phyloP scores from a whole-genome alignment of 2,113 vertebrate species.

The Dipodomys merriami region DNA sequence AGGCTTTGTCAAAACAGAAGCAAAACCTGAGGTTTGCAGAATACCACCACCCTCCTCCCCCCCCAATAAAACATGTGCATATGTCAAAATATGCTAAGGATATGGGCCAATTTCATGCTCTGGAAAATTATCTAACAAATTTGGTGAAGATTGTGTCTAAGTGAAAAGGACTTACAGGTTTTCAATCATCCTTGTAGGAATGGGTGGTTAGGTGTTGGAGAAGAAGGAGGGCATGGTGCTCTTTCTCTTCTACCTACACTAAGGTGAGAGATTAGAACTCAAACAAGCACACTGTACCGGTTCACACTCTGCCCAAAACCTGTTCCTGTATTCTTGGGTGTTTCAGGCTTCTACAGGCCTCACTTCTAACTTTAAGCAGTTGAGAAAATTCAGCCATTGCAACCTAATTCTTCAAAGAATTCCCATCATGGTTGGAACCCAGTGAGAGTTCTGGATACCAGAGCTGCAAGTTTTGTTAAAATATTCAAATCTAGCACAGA shows the following conservation, averaged over 20 bases:
- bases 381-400: neutral
- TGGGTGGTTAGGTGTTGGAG: neutral
- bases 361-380: neutral
- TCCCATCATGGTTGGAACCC: neutral
- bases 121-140: conserved; percentile 42
- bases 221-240: neutral
- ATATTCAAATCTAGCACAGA: neutral
- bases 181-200: neutral
- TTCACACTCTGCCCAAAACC: neutral
- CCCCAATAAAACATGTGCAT: conserved; percentile 64
- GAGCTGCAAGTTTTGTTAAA: conserved; percentile 29
- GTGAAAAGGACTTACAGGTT: neutral
- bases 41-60: conserved; percentile 36
- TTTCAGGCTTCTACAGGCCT: neutral
- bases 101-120: conserved; percentile 11
- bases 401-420: neutral
- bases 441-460: neutral
- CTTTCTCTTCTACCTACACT: neutral
- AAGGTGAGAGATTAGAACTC: rapidly evolving
- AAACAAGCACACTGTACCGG: neutral
- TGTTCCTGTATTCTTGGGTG: neutral
- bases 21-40: conserved; percentile 62
- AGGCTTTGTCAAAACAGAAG: conserved; percentile 76
- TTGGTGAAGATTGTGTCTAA: neutral
- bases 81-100: conserved; percentile 66